Percentiles rank a stretch among this genome's conserved stretches.
Conservation (phyloP, 2,888 invertebrate species). For the Andrena dorsata region DNA sequence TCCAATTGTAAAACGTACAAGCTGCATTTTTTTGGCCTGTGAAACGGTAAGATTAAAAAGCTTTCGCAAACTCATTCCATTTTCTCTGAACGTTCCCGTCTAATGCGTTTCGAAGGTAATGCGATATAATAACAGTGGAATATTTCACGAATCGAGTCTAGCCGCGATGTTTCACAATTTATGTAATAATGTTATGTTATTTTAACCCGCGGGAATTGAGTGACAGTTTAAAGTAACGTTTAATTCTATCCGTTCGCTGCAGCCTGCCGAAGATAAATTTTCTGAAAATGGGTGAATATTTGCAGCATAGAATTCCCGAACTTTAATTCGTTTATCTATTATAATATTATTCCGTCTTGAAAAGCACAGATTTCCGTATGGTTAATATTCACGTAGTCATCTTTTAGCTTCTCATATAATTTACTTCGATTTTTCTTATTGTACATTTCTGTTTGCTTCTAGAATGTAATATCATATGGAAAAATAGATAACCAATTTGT, state of each 20-base stretch:
- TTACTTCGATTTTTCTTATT: too few species aligned
- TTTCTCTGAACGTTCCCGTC: slow-evolving; percentile 18
- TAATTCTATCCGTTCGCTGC: background rate
- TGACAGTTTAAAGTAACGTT: slow-evolving; percentile 8
- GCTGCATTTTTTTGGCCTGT: background rate
- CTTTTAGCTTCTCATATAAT: too few species aligned
- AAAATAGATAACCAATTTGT: too few species aligned
- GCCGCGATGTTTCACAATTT: slow-evolving; percentile 18
- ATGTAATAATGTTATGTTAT: slow-evolving; percentile 39
- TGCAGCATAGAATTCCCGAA: background rate
- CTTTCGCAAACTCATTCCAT: slow-evolving; percentile 32
- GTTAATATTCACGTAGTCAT: too few species aligned
- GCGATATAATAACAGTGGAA: slow-evolving; percentile 40
- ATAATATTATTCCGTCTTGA: too few species aligned
- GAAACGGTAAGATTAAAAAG: slow-evolving; percentile 35
- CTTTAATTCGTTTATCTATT: too few species aligned
- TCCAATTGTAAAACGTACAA: background rate
- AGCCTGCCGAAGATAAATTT: background rate
- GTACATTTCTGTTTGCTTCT: too few species aligned
- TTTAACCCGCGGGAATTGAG: slow-evolving; percentile 11
- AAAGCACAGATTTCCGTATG: too few species aligned
- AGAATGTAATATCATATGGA: too few species aligned
- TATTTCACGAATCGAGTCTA: slow-evolving; percentile 17
- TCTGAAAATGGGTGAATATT: background rate
- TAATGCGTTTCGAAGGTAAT: slow-evolving; percentile 44